Conservation (phyloP, 2,113 vertebrate genomes). For the Rhipidura dahli region DNA sequence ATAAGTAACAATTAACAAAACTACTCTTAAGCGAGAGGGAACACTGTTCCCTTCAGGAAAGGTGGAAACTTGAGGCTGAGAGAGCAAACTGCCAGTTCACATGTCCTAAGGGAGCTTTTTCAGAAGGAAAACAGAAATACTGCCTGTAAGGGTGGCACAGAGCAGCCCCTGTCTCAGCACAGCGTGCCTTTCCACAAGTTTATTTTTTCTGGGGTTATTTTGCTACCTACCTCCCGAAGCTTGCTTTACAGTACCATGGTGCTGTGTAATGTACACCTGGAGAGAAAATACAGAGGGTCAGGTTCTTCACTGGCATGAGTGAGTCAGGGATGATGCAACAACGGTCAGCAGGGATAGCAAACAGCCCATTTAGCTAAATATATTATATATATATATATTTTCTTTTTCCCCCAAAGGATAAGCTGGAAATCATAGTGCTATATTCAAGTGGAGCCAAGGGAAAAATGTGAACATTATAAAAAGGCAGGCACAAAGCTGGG, state of each 20-base stretch:
- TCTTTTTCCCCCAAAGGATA: background rate
- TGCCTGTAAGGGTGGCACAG: background rate
- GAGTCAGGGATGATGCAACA: background rate
- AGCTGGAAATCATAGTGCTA: background rate
- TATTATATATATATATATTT: background rate
- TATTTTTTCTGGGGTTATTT: constrained; percentile 32
- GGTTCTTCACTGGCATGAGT: background rate
- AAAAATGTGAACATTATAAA: background rate
- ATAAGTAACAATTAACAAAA: background rate
- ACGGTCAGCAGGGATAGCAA: background rate
- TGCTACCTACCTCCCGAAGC: background rate
- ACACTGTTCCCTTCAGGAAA: background rate
- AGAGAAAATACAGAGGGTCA: background rate
- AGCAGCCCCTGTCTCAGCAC: background rate
- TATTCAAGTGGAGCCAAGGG: background rate
- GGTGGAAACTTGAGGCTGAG: background rate
- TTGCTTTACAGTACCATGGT: background rate
- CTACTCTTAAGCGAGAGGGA: background rate
- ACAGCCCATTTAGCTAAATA: constrained; percentile 1
- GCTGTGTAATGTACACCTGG: background rate
- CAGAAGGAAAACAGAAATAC: background rate
- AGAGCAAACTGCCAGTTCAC: background rate
- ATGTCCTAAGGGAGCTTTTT: background rate
- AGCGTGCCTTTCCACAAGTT: background rate
- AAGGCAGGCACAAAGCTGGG: background rate